Evolutionary conservation across 1,140 invertebrate genomes (phyloP).

Genomic region (Drosophila repleta): DNA sequence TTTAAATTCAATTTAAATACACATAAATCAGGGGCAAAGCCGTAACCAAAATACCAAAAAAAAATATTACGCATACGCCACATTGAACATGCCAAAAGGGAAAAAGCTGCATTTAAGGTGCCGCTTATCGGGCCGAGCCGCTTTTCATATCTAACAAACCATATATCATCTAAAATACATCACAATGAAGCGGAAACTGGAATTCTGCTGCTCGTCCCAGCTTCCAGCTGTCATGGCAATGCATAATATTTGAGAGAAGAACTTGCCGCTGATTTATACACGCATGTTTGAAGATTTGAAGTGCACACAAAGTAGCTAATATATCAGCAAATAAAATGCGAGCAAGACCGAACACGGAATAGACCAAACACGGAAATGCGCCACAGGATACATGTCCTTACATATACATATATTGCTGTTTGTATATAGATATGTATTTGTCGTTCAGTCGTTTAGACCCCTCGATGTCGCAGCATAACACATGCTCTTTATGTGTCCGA

Average conservation of each 20-base stretch:
- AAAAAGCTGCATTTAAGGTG: conserved; percentile 16
- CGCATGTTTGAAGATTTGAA: conserved; percentile 13
- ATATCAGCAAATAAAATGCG: conserved; percentile 67
- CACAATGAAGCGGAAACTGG: neutral
- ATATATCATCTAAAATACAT: conserved; percentile 16
- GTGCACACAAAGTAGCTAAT: conserved; percentile 57
- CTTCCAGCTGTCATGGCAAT: conserved; percentile 49
- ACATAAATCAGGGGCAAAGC: conserved; percentile 13
- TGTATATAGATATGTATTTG: no score
- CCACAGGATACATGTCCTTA: conserved; percentile 8
- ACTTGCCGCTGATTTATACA: conserved; percentile 44
- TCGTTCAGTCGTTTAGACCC: neutral
- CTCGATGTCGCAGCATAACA: conserved; percentile 26
- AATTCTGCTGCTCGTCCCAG: conserved; percentile 8
- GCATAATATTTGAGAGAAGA: conserved; percentile 17
- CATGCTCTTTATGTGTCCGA: conserved; percentile 37
- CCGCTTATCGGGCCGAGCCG: conserved; percentile 4
- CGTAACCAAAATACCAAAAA: neutral
- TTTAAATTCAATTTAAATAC: conserved; percentile 1
- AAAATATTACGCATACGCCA: conserved; percentile 34
- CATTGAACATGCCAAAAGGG: conserved; percentile 11
- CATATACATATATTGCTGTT: conserved; percentile 16
- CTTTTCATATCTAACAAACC: conserved; percentile 10
- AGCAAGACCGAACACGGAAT: conserved; percentile 22
- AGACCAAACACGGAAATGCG: neutral